A percentile compares a stretch with the other conserved stretches of the same genome.
Conservation (phyloP, 1,140 invertebrate genomes). For the Phortica variegata region DNA sequence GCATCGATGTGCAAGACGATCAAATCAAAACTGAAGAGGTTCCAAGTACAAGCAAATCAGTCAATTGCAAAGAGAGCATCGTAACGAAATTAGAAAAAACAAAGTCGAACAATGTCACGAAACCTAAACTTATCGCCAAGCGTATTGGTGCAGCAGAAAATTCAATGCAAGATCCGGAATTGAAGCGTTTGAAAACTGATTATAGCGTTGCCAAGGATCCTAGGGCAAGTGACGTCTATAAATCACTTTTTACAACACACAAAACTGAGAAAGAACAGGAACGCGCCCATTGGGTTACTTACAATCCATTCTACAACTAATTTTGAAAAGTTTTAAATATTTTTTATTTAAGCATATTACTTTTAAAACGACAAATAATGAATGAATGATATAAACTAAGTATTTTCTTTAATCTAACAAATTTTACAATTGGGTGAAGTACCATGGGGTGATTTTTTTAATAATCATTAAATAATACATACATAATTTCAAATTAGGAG, state of each 20-base stretch:
- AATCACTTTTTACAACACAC: constrained; percentile 92
- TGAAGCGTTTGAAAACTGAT: constrained; percentile 74
- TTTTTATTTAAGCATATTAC: too few relatives aligned
- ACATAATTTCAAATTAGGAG: too few relatives aligned
- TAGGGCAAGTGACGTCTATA: constrained; percentile 85
- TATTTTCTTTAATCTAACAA: too few relatives aligned
- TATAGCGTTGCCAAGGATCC: constrained; percentile 92
- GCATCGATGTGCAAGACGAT: constrained; percentile 6
- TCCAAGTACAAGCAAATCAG: constrained; percentile 12
- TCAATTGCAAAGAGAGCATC: neutral
- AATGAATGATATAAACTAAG: too few relatives aligned
- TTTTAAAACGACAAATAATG: too few relatives aligned
- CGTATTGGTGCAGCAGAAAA: constrained; percentile 38
- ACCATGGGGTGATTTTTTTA: too few relatives aligned
- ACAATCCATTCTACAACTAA: constrained; percentile 95
- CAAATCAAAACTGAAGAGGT: constrained; percentile 16
- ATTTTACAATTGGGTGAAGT: too few relatives aligned
- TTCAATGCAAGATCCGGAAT: constrained; percentile 64
- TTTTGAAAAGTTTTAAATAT: constrained; percentile 3
- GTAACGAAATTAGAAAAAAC: neutral
- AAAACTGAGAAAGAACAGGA: constrained; percentile 82
- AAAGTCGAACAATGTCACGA: constrained; percentile 21
- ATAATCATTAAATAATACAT: too few relatives aligned
- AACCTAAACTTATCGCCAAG: constrained; percentile 29
- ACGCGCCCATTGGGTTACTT: constrained; percentile 95